Conservation (phyloP, 2,113 vertebrate species). For the Lanius ludovicianus region DNA sequence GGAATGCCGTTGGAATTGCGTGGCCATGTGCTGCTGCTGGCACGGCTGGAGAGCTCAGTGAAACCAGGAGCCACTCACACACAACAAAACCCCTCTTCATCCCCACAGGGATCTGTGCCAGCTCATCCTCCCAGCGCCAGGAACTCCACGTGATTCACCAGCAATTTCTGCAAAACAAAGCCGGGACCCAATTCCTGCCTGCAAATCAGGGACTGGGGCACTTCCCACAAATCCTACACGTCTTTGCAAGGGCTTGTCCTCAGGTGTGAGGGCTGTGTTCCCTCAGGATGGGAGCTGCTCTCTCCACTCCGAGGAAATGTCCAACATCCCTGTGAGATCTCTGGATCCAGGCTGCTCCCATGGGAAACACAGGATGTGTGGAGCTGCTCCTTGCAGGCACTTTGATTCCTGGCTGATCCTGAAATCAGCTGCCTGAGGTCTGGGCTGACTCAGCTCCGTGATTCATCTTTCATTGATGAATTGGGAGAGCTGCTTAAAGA, state of each 20-base stretch:
- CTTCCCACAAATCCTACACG: background rate
- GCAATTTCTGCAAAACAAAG: constrained; percentile 58
- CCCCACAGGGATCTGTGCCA: constrained; percentile 38
- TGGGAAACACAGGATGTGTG: rapidly evolving
- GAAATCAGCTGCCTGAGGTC: background rate
- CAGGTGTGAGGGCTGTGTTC: background rate
- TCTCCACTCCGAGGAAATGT: rapidly evolving
- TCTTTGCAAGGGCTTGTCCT: background rate
- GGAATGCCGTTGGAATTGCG: background rate
- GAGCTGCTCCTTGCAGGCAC: background rate
- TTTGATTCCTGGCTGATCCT: background rate
- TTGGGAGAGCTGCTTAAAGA: background rate
- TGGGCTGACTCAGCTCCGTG: background rate
- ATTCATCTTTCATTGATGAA: background rate
- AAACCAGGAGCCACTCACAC: background rate
- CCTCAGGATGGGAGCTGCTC: background rate
- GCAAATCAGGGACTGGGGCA: background rate
- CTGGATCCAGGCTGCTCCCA: background rate
- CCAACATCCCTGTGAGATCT: rapidly evolving
- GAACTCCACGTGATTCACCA: constrained; percentile 33
- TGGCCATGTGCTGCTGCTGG: background rate
- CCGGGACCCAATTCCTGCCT: background rate
- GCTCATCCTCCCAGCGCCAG: constrained; percentile 39
- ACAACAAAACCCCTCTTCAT: constrained; percentile 59
- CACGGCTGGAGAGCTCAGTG: background rate